Base-by-base conservation (phyloP, 2,113 vertebrate genomes). In the Boleophthalmus pectinirostris region DNA sequence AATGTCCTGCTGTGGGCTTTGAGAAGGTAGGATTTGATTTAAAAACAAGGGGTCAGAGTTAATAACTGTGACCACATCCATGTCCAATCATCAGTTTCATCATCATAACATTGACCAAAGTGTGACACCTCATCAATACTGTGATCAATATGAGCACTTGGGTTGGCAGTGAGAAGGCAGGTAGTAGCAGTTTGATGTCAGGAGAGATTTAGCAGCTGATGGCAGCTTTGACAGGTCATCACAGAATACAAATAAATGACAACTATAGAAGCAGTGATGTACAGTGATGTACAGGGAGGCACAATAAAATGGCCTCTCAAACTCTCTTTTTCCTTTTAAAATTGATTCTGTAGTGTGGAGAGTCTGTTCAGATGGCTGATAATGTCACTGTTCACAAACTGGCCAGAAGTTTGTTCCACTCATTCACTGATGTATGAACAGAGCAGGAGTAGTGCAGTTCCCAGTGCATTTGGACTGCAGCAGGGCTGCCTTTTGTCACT, bases 61-160 rank as follows among this genome's bases (percentile, higher is more conserved):
- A 77, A 81, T 74, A 82, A 45, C 71, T 72, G 73, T 33, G 69
- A 70, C 69, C 63, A 25, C 72, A 25, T 85, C 70, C 14, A 70
- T 69, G 79, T 61, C 76, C 70, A 74, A 78, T 78, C 8, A 7
- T 68, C 23, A 4, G n/a, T 73, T 84, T 80, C 60, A 72, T 84
- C 79, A 67, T 67, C 71, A 69, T 58, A 72, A 66, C 72, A 2
- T 2, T 61, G 70, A 71, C 56, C 63, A 53, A 29, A 66, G 72
- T 57, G 70, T 35, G 78, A 77, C 82, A 46, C 0, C 33, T 61
- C 3, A 68, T 87, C 82, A 58, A 80, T 81, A 65, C 20, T 57
- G 24, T 5, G 70, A 84, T 86, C 75, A n/a, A 77, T 81, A 54
- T 0, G 7, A 24, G 14, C 69, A 14, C 70, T 73, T 12, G 45